phyloP scores from a whole-genome alignment of 2,797 vertebrate species.

The Novumbra hubbsi region DNA sequence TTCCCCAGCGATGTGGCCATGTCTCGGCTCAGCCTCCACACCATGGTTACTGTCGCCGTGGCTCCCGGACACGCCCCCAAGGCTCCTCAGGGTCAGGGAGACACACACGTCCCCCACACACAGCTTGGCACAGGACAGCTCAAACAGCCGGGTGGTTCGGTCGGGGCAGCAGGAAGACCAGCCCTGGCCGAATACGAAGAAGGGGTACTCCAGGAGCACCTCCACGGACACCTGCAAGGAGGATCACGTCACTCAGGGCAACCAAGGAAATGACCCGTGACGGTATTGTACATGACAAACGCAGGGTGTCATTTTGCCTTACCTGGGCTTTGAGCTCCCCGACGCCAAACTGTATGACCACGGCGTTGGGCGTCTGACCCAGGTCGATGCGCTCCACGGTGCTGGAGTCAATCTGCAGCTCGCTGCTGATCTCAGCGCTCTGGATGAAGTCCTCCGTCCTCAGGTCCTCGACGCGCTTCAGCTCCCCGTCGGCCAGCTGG shows the following conservation, averaged over 20 bases:
- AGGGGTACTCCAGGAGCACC: slow-evolving; percentile 97
- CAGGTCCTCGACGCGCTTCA: slow-evolving; percentile 97
- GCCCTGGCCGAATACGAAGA: slow-evolving; percentile 99
- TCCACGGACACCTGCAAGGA: slow-evolving; percentile 92
- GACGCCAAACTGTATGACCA: slow-evolving; percentile 95
- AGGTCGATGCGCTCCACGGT: slow-evolving; percentile 94
- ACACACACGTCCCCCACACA: slow-evolving; percentile 98
- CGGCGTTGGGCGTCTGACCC: slow-evolving; percentile 87
- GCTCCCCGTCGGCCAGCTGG: slow-evolving; percentile 94
- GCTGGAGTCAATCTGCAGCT: slow-evolving; percentile 98
- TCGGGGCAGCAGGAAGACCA: slow-evolving; percentile 99
- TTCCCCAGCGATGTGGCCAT: background rate
- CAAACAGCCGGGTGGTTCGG: slow-evolving; percentile 95
- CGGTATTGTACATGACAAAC: too few relatives aligned
- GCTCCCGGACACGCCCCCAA: slow-evolving; percentile 71
- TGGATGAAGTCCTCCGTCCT: slow-evolving; percentile 99
- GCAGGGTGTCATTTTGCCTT: slow-evolving; percentile 30
- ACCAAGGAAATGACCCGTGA: background rate
- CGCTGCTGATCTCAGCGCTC: slow-evolving; percentile 95
- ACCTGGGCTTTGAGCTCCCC: slow-evolving; percentile 98
- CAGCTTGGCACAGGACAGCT: slow-evolving; percentile 97
- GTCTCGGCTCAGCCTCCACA: slow-evolving; percentile 66
- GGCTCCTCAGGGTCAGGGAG: slow-evolving; percentile 92
- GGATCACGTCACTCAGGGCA: too few relatives aligned
- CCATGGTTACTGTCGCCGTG: slow-evolving; percentile 70